Base-by-base conservation (phyloP, 2,888 invertebrate genomes). In the Leptinotarsa juncta region DNA sequence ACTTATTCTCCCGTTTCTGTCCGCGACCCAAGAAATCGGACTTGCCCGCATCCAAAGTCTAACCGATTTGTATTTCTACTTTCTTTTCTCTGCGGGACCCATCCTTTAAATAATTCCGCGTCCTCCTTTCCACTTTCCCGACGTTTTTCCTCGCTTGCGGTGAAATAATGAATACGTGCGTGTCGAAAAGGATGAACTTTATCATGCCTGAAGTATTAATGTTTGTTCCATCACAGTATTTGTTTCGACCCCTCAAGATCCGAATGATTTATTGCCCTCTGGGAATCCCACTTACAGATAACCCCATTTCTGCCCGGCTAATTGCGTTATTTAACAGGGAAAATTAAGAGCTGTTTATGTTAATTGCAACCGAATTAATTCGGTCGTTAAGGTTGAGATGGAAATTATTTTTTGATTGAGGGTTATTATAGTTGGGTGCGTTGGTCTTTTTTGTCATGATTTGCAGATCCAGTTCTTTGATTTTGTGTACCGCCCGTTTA, bases 301-400 rank as follows among this genome's bases (percentile, higher is more conserved):
- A 70, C 74, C 70, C 53, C 73, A 57, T 57, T 70, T 70, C 73
- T 70, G 70, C 70, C 70, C 66, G 48, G 70, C 70, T 74, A 74
- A 74, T 74, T 74, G 67, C 70, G 70, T 74, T 70, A 74, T 60
- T 74, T 70, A 70, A 74, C 74, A 55, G 66, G 65, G 70, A 42
- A 70, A 74, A 74, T 74, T 74, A 74, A 67, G 70, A 20, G 67
- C 70, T 70, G 70, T 67, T 74, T 74, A 74, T 70, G 74, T 70
- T 74, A 74, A 74, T 70, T 60, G 49, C 70, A 42, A 60, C 67
- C 23, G 20, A 74, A 70, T 70, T 70, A 60, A 60, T 65, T 20
- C 62, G 67, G 70, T 70, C 66, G 70, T 74, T 67, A 60, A 65
- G 65, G 65, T 73, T 69, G 20, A 51, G 57, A 62, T 62, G 26